Percentiles rank a stretch among this genome's conserved stretches.
Evolutionary conservation across 2,888 invertebrate genomes (phyloP).

Genomic region (Phyllotreta cruciferae): DNA sequence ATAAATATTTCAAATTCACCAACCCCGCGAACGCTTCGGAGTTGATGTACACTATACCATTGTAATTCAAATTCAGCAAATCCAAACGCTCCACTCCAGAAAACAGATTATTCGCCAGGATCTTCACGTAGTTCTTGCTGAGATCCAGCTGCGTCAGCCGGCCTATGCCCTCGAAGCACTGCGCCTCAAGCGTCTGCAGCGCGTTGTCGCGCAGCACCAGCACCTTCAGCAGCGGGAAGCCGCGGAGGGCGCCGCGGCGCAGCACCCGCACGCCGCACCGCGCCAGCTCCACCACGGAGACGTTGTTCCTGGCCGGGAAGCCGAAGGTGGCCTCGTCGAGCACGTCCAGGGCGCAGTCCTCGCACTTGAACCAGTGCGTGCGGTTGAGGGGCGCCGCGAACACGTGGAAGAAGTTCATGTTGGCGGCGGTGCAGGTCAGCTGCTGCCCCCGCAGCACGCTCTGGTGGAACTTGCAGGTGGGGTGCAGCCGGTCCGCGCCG

Average conservation of each 20-base stretch:
- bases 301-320: slow-evolving; percentile 51
- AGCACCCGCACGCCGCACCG: slow-evolving; percentile 48
- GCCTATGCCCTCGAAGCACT: slow-evolving; percentile 56
- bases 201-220: slow-evolving; percentile 56
- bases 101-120: slow-evolving; percentile 55
- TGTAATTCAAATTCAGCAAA: slow-evolving; percentile 55
- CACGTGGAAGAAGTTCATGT: slow-evolving; percentile 51
- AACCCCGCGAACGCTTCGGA: slow-evolving; percentile 57
- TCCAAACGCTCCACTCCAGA: slow-evolving; percentile 55
- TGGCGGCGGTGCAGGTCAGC: slow-evolving; percentile 53
- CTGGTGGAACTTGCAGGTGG: slow-evolving; percentile 46
- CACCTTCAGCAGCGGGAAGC: slow-evolving; percentile 52
- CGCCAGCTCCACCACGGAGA: slow-evolving; percentile 52
- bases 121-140: slow-evolving; percentile 51
- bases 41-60: slow-evolving; percentile 55
- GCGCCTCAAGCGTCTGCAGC: slow-evolving; percentile 54
- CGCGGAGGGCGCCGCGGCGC: slow-evolving; percentile 51
- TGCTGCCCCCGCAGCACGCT: slow-evolving; percentile 51
- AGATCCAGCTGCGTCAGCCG: slow-evolving; percentile 54
- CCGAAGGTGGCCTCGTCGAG: slow-evolving; percentile 54
- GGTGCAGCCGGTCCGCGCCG: slow-evolving; percentile 21
- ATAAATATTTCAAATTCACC: slow-evolving; percentile 56
- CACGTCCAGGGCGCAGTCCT: slow-evolving; percentile 51
- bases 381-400: slow-evolving; percentile 49
- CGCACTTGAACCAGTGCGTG: slow-evolving; percentile 56